Percentiles rank a stretch among this genome's conserved stretches.
phyloP scores from a whole-genome alignment of 1,140 invertebrate genomes.

The Brachionus plicatilis region DNA sequence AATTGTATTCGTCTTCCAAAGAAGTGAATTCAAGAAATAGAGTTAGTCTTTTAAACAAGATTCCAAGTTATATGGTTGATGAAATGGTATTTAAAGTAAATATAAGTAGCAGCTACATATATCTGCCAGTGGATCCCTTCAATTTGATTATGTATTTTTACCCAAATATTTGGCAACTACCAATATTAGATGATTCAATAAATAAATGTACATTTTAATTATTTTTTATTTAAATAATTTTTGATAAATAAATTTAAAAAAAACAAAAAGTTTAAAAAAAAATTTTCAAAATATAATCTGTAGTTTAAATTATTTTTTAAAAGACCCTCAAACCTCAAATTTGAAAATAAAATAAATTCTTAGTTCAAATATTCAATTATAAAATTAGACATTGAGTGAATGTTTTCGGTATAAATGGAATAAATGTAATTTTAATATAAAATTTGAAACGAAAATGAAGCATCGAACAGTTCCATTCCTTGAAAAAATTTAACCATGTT shows the following conservation, averaged over 20 bases:
- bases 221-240: neutral
- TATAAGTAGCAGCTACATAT: neutral
- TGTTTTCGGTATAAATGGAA: no score
- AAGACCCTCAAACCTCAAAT: no score
- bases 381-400: no score
- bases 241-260: neutral
- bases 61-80: neutral
- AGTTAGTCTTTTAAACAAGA: neutral
- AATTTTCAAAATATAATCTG: no score
- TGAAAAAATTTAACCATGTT: no score
- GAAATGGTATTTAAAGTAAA: conserved; percentile 19
- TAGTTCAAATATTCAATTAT: no score
- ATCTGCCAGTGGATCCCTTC: neutral
- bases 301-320: no score
- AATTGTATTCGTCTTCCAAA: neutral
- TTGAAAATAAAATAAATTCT: no score
- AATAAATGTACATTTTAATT: neutral
- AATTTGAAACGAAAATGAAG: no score
- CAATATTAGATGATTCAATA: neutral
- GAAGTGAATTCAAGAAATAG: neutral
- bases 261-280: no score
- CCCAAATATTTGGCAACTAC: neutral
- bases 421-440: no score
- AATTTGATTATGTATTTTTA: conserved; percentile 18
- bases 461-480: no score